Evolutionary conservation across 2,888 invertebrate genomes (phyloP), one percentile per base, ranked within the genome.

Genomic region (Acanthosepion lycidas): DNA sequence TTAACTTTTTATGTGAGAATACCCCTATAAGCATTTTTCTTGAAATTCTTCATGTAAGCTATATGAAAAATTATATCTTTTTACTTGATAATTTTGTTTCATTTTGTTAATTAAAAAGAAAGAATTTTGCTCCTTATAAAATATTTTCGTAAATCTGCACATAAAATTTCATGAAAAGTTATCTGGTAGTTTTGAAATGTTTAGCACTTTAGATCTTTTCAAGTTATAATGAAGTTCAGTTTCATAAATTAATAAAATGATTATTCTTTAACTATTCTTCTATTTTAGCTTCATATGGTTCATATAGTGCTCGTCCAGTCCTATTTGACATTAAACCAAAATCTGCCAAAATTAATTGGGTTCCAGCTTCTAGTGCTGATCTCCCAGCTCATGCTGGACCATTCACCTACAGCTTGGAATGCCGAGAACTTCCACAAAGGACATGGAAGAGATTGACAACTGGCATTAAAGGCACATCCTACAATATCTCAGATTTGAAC

Each of bases 391-490:
- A 96, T n/a, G 96, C 96, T 18, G 95, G 96, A 95, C 96, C 95
- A 26, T 95, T 96, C 49, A 96, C 96, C 51, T 97, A 97, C 95
- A 95, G 96, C 33, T 95, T 97, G 1, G 97, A 97, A 95, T 96
- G 96, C 23, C 95, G 99, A 97, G 99, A 99, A 97, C 97, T 98
- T 94, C 99, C 99, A 0, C 98, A 98, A 96, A 99, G 99, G 64
- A 99, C 99, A 96, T 99, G 99, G 99, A 95, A 94, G 33, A 95
- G 95, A 94, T 92, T 99, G 28, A 96, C 96, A 23, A 95, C 96
- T n/a, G 96, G 96, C 94, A 95, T 97, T 12, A 95, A 96, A 42
- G 96, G 96, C n/a, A 96, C 96, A 20, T 95, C 95, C 6, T 96
- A 96, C 94, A 94, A 95, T 42, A 96, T 96, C 6, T 94, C 96